Evolutionary conservation across 2,888 invertebrate species (phyloP).

Genomic region (Eulithis testata): DNA sequence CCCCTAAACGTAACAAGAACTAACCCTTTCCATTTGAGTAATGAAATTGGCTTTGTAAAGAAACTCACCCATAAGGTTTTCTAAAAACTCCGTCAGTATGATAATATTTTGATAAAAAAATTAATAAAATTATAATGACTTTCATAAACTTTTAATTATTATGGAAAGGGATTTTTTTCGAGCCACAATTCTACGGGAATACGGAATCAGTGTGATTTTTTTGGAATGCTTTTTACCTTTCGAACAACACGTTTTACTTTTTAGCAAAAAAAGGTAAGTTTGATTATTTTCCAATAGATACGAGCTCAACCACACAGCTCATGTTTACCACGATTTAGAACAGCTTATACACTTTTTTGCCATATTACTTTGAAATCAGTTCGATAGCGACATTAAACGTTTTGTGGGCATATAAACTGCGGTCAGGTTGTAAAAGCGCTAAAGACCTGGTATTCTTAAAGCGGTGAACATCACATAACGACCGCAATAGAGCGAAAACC

Average conservation of each 20-base stretch:
- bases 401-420: constrained; percentile 42
- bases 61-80: too few relatives aligned
- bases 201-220: too few relatives aligned
- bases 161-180: too few relatives aligned
- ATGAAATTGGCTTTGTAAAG: constrained; percentile 49
- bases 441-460: background rate
- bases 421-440: background rate
- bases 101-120: too few relatives aligned
- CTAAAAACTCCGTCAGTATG: too few relatives aligned
- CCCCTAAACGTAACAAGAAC: constrained; percentile 38
- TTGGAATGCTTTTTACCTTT: too few relatives aligned
- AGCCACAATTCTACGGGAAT: too few relatives aligned
- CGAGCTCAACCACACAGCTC: background rate
- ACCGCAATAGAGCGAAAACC: background rate
- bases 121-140: too few relatives aligned
- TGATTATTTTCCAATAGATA: background rate
- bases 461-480: background rate
- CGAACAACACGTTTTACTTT: too few relatives aligned
- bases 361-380: constrained; percentile 6
- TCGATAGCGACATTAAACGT: constrained; percentile 46
- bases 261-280: too few relatives aligned
- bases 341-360: background rate
- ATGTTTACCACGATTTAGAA: background rate
- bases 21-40: constrained; percentile 52
- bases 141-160: too few relatives aligned